These are phyloP conservation scores for Peribatodes rhomboidaria DNA, from an alignment of 2,888 invertebrate genomes.

Conservation along the genomic window DNA sequence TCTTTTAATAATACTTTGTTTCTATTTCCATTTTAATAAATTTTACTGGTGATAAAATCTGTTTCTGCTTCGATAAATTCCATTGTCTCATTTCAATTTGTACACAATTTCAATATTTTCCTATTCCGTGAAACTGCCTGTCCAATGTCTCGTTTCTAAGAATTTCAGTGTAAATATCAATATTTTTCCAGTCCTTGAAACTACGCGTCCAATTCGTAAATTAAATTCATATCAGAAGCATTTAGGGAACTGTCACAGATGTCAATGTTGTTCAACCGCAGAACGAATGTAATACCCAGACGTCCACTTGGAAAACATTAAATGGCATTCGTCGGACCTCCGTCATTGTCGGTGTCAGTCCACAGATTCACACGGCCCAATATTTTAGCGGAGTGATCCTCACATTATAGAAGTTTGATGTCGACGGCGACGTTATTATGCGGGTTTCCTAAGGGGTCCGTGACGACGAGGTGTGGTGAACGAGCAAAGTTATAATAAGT, in stretches of 20 bases:
- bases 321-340: constrained; percentile 63
- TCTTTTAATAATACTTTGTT: no score
- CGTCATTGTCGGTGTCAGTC: constrained; percentile 61
- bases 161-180: background rate
- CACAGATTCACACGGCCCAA: constrained; percentile 65
- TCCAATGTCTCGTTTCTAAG: constrained; percentile 1
- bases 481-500: constrained; percentile 83
- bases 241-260: constrained; percentile 38
- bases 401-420: constrained; percentile 68
- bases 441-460: constrained; percentile 69
- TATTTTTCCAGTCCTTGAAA: background rate
- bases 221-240: constrained; percentile 29
- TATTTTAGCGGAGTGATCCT: constrained; percentile 69
- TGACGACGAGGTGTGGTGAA: constrained; percentile 75
- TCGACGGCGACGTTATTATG: constrained; percentile 71
- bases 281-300: constrained; percentile 50
- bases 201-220: constrained; percentile 28
- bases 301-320: constrained; percentile 59
- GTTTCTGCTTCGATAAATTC: no score
- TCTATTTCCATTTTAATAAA: no score
- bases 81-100: background rate
- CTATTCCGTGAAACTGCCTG: no score
- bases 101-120: background rate
- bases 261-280: constrained; percentile 38
- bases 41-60: no score